Evolutionary conservation across 2,797 vertebrate genomes (phyloP), one percentile per base, ranked within the genome.

Genomic region (Diplodus sargus): DNA sequence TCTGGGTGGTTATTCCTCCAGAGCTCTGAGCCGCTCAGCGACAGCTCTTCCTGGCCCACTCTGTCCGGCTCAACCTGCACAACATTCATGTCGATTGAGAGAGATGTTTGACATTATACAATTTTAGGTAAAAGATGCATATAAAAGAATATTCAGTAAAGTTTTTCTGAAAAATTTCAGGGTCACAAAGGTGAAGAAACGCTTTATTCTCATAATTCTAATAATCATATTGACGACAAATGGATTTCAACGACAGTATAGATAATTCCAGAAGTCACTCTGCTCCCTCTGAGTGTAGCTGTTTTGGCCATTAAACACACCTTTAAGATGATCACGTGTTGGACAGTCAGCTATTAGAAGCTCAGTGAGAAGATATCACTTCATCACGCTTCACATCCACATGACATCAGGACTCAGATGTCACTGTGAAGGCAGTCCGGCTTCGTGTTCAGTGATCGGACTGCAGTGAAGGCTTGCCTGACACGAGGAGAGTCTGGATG

Each of bases 361-460:
- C 20, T 60, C 20, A 45, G 9, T 15, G n/a, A 25, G 18, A 17
- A 43, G 14, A 53, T 47, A 5, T 8, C 2, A 4, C 34, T 53
- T 60, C 39, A 66, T 18, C 54, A 22, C 14, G 25, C 28, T 28
- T 48, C 22, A 28, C 23, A 14, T 70, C 52, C 4, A 54, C 6
- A 20, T 5, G 49, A 47, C 39, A 49, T 9, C 15, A 13, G 45
- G 7, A 20, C 30, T 49, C 54, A 23, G 53, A 45, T 23, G 45
- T 43, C 22, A 15, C 23, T 52, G 25, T 59, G 34, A 53, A 52
- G n/a, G 61, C 25, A 25, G 4, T 18, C 7, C 14, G 42, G 56
- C 43, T 16, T 4, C 60, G 54, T 66, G 61, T 71, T 47, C 49
- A 57, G 14, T 23, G 15, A 28, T 63, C 47, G 48, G 67, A 57